Evolutionary conservation across 1,140 invertebrate species (phyloP), one percentile per base, ranked within the genome.

Genomic region (Calliphora vicina): DNA sequence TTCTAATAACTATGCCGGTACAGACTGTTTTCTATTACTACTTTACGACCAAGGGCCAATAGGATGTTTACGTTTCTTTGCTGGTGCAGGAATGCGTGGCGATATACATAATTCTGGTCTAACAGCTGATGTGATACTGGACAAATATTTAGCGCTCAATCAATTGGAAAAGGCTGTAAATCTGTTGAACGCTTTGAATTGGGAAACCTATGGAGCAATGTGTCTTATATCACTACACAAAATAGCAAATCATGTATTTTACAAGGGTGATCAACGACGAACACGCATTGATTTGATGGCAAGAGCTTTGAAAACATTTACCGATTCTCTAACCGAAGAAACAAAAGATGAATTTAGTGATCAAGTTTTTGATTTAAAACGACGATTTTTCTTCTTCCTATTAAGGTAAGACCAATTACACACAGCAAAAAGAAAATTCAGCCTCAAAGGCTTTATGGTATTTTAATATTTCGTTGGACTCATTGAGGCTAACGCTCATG

Each of bases 301-400:
- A 90, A 93, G 93, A 85, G 93, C 95, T 15, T 87, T 96, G 0
- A 95, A 94, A 13, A 94, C 94, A 86, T 96, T 95, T 88, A 86
- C 92, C 0, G 91, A 92, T 85, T 93, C 94, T 12, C 92, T 96
- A 71, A 93, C 93, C 86, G 93, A 94, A 86, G 91, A 93, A n/a
- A 93, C 93, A 0, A 93, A 95, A 86, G 92, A 95, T 84, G 94
- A 95, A 90, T 95, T 94, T 86, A 93, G 93, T 57, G 94, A 95
- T 86, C 93, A 95, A 90, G 93, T 97, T 25, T 92, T 94, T 85
- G 93, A 95, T 87, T 91, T 97, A 25, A 96, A 95, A 9, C 91
- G 95, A 83, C 89, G 95, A 85, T 96, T 96, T 91, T 97, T 96
- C 86, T 95, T 96, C 90, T 94, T 94, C 88, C 89, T 97, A 76